Conservation (phyloP, 2,888 invertebrate genomes). For the Melinaea marsaeus region DNA sequence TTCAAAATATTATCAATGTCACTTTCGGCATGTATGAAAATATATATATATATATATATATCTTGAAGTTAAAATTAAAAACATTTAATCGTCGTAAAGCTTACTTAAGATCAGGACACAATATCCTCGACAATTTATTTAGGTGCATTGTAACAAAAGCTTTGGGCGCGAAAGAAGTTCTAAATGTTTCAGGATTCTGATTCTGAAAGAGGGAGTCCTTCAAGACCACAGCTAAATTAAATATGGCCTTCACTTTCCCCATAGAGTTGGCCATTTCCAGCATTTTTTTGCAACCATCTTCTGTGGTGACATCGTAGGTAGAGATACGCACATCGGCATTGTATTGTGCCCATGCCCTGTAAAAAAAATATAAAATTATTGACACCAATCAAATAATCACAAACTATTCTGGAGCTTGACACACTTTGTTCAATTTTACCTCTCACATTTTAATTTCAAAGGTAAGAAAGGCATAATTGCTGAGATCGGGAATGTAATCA, state of each 20-base stretch:
- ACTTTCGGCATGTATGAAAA: too few species aligned
- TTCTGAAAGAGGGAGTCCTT: constrained; percentile 87
- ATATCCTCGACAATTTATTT: constrained; percentile 76
- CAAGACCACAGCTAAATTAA: constrained; percentile 91
- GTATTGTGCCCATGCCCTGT: constrained; percentile 83
- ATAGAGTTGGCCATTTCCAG: constrained; percentile 80
- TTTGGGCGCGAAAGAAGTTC: constrained; percentile 85
- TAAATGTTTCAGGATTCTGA: constrained; percentile 83
- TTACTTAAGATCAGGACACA: constrained; percentile 64
- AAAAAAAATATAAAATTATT: constrained; percentile 10
- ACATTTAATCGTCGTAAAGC: constrained; percentile 17
- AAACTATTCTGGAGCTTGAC: too few species aligned
- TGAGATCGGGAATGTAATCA: too few species aligned
- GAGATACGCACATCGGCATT: constrained; percentile 83
- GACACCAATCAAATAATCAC: background rate
- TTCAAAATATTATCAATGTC: too few species aligned
- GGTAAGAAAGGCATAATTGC: too few species aligned
- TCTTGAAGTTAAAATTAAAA: too few species aligned
- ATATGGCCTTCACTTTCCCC: constrained; percentile 89
- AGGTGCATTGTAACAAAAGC: constrained; percentile 87
- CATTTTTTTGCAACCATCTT: constrained; percentile 83
- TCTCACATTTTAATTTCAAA: too few species aligned
- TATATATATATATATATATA: too few species aligned
- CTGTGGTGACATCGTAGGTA: constrained; percentile 83
- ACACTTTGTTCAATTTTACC: background rate